These are phyloP conservation scores for Iselma pallidipennis DNA, from an alignment of 2,888 invertebrate genomes.

Conservation along the genomic window DNA sequence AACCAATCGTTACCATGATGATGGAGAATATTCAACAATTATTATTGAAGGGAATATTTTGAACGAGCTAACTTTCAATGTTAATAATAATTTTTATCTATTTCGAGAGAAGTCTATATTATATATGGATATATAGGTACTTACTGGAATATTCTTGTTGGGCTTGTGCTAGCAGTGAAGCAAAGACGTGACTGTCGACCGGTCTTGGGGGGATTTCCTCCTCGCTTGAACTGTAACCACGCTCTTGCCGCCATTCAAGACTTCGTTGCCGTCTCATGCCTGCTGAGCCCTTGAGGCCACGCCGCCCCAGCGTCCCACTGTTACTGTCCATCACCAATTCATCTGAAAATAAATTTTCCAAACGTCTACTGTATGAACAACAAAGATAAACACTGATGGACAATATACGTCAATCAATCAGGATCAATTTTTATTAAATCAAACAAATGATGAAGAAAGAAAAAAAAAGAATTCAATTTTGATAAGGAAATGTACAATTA, in stretches of 20 bases:
- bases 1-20: neutral
- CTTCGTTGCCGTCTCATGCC: conserved; percentile 61
- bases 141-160: conserved; percentile 64
- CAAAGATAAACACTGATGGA: too few relatives aligned
- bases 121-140: too few relatives aligned
- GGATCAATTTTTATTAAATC: neutral
- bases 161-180: conserved; percentile 62
- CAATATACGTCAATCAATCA: neutral
- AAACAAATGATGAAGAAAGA: neutral
- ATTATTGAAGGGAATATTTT: too few relatives aligned
- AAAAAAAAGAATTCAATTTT: neutral
- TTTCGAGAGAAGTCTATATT: too few relatives aligned
- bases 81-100: too few relatives aligned
- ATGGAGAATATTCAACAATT: neutral
- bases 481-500: neutral
- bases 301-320: conserved; percentile 52
- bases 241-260: conserved; percentile 62
- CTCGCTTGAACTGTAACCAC: conserved; percentile 61
- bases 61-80: too few relatives aligned
- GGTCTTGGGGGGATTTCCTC: conserved; percentile 57
- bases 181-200: conserved; percentile 62
- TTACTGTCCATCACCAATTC: conserved; percentile 49
- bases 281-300: conserved; percentile 45
- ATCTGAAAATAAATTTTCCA: conserved; percentile 42
- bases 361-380: neutral